phyloP scores from a whole-genome alignment of 1,140 invertebrate species.

The Neodiprion virginianus region DNA sequence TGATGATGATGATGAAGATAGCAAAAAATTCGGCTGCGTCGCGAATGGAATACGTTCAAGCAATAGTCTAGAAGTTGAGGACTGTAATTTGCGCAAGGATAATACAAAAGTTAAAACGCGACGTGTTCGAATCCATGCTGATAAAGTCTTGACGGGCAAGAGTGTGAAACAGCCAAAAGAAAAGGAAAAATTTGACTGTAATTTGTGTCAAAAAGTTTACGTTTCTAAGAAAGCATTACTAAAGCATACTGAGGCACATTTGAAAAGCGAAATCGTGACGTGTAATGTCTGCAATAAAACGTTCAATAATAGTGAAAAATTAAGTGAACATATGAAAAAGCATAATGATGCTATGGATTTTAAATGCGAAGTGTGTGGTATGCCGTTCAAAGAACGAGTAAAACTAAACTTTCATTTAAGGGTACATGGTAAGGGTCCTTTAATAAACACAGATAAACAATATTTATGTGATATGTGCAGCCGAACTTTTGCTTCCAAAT shows the following conservation, averaged over 20 bases:
- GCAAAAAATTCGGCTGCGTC: too few species aligned
- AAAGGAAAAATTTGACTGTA: not conserved
- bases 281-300: slow-evolving; percentile 7
- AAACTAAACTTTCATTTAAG: slow-evolving; percentile 12
- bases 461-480: slow-evolving; percentile 38
- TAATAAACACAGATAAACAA: slow-evolving; percentile 17
- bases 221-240: slow-evolving; percentile 18
- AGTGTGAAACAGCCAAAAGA: not conserved
- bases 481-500: slow-evolving; percentile 38
- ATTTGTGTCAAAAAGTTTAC: slow-evolving; percentile 12
- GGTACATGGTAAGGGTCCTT: slow-evolving; percentile 11
- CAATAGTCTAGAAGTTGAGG: too few species aligned
- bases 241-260: slow-evolving; percentile 13
- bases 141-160: not conserved
- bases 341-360: slow-evolving; percentile 2
- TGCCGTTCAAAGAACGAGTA: slow-evolving; percentile 14
- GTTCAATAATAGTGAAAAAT: slow-evolving; percentile 9
- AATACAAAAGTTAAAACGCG: too few species aligned
- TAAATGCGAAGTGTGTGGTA: slow-evolving; percentile 16
- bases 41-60: too few species aligned
- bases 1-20: too few species aligned
- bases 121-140: too few species aligned
- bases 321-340: slow-evolving; percentile 9
- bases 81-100: too few species aligned
- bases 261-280: not conserved